These are phyloP conservation scores for Sphaerophoria rueppellii DNA, from an alignment of 2,888 invertebrate genomes.

Conservation along the genomic window DNA sequence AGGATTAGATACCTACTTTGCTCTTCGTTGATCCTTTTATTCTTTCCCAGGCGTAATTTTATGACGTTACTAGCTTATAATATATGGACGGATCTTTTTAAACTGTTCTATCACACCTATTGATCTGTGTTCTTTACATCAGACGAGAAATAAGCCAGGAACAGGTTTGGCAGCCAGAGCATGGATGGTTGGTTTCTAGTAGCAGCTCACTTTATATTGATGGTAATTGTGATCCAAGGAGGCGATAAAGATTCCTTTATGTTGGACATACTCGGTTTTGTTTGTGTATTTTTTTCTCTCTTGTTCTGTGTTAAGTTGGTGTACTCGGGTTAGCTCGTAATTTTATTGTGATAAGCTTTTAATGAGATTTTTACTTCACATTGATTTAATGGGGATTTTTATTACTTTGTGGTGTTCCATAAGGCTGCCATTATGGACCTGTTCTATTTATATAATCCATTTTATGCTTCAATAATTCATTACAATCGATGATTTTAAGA, in stretches of 20 bases:
- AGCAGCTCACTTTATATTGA: conserved; percentile 49
- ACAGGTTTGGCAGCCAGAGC: conserved; percentile 44
- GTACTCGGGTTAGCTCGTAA: conserved; percentile 56
- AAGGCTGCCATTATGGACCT: conserved; percentile 48
- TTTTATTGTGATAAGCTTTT: conserved; percentile 69
- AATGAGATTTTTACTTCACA: conserved; percentile 48
- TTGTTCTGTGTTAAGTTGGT: conserved; percentile 15
- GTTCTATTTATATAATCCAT: conserved; percentile 26
- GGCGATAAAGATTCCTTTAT: conserved; percentile 36
- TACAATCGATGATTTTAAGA: conserved; percentile 23
- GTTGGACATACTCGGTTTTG: background rate
- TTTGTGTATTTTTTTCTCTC: background rate
- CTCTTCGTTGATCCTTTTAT: conserved; percentile 43
- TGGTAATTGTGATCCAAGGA: conserved; percentile 53
- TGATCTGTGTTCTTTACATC: conserved; percentile 15
- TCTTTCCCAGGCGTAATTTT: conserved; percentile 35
- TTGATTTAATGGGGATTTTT: conserved; percentile 11
- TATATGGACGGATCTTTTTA: conserved; percentile 17
- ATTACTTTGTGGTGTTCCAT: conserved; percentile 22
- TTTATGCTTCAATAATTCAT: conserved; percentile 41
- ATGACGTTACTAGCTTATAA: conserved; percentile 34
- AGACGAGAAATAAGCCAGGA: background rate
- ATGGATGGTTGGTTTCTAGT: conserved; percentile 40
- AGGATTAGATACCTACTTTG: conserved; percentile 49
- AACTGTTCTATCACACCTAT: conserved; percentile 55